Base-by-base conservation (phyloP, 53 echinoderm and acorn worm genomes). In the Apostichopus leukothele region DNA sequence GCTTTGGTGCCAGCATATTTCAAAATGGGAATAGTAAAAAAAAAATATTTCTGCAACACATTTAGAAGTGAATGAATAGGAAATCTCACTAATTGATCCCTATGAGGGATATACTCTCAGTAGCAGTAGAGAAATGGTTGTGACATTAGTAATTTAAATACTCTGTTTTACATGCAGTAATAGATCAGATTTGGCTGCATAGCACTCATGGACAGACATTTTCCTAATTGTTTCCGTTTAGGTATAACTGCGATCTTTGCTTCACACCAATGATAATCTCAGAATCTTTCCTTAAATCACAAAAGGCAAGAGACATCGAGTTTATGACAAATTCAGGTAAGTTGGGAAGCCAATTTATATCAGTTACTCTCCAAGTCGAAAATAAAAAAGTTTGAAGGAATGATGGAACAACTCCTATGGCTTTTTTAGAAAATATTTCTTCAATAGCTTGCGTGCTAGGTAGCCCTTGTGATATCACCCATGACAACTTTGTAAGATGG, bases 201-300 rank as follows among this genome's bases (percentile, higher is more conserved):
- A 57, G 8, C 10, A 57, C 57, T 10, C 57, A 57, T 39, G 39
- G 39, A 57, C 10, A 57, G 8, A 57, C 10, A 0, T 9, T 57
- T 57, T 57, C 57, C 57, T 57, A 10, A 7, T 76, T 39, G 51
- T 86, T 90, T 84, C 25, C 20, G 67, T 87, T 16, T 88, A 95
- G 93, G 67, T 96, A 96, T 86, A 92, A 88, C 27, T 95, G 95
- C 89, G 94, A 96, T 77, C 76, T 96, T 50, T 89, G 93, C 0
- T 96, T 92, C 92, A 96, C 97, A 4, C 97, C 97, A 0, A 96
- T 96, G 97, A 96, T 96, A 75, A 89, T 96, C 59, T 93, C 95
- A 60, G 91, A 96, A 68, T 95, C 95, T n/a, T 96, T 96, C 90
- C 76, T 96, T 57, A 93, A 93, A 79, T 96, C 97, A 60, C 77